Evolutionary conservation across 2,797 vertebrate genomes (phyloP).

Genomic region (Malacoraja senta): DNA sequence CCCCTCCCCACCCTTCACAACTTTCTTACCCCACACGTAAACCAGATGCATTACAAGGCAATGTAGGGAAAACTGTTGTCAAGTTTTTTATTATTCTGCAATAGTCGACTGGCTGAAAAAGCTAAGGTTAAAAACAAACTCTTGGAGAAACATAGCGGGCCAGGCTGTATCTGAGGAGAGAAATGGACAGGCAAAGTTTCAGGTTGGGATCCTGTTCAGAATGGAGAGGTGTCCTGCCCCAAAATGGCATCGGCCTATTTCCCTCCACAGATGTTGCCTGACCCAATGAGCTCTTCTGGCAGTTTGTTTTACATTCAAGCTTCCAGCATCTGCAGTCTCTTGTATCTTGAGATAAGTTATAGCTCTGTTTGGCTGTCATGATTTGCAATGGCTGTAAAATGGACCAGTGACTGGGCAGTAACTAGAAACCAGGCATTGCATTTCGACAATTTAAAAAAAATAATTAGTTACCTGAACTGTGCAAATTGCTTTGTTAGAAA

Average conservation of each 20-base stretch:
- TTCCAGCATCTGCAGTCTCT: no score
- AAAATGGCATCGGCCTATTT: no score
- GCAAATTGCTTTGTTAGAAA: neutral
- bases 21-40: no score
- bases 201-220: no score
- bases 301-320: no score
- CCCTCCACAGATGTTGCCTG: no score
- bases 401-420: neutral
- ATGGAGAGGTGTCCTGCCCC: no score
- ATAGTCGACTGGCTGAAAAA: neutral
- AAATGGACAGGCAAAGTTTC: no score
- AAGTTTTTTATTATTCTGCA: neutral
- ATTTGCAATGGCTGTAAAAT: neutral
- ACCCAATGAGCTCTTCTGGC: no score
- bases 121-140: neutral
- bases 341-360: neutral
- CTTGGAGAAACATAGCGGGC: no score
- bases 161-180: no score
- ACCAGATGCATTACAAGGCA: neutral
- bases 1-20: no score
- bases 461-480: neutral
- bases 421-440: neutral
- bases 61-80: neutral
- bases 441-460: neutral
- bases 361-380: neutral